Evolutionary conservation across 2,888 invertebrate genomes (phyloP).

Genomic region (Stegophylla sp.): DNA sequence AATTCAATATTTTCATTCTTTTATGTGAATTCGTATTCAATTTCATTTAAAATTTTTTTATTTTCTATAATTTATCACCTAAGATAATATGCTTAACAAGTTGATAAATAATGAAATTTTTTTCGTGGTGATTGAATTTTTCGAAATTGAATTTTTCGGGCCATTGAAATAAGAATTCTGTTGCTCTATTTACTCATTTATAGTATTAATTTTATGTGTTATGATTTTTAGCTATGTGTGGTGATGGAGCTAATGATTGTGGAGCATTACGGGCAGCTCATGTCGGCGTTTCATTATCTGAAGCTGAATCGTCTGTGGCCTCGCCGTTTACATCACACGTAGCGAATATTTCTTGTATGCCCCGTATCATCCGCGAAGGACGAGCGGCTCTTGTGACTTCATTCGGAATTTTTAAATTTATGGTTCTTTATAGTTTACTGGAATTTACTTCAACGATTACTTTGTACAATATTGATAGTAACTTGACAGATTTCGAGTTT

Average conservation of each 20-base stretch:
- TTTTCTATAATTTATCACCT: no score
- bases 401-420: slow-evolving; percentile 73
- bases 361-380: slow-evolving; percentile 81
- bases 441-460: slow-evolving; percentile 69
- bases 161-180: no score
- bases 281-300: slow-evolving; percentile 85
- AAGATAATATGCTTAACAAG: no score
- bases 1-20: no score
- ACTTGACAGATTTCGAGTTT: slow-evolving; percentile 68
- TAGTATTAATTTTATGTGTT: no score
- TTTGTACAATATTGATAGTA: slow-evolving; percentile 67
- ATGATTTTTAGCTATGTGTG: slow-evolving; percentile 69
- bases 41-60: no score
- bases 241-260: slow-evolving; percentile 85
- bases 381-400: slow-evolving; percentile 84
- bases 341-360: slow-evolving; percentile 82
- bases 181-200: no score
- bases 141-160: slow-evolving; percentile 6
- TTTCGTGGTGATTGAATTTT: neutral
- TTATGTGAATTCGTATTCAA: no score
- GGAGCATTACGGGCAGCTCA: slow-evolving; percentile 88
- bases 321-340: slow-evolving; percentile 87
- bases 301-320: slow-evolving; percentile 87
- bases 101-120: neutral
- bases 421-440: slow-evolving; percentile 71